These are phyloP conservation scores for Eolophus roseicapilla DNA, from an alignment of 2,113 vertebrate species.

Conservation along the genomic window DNA sequence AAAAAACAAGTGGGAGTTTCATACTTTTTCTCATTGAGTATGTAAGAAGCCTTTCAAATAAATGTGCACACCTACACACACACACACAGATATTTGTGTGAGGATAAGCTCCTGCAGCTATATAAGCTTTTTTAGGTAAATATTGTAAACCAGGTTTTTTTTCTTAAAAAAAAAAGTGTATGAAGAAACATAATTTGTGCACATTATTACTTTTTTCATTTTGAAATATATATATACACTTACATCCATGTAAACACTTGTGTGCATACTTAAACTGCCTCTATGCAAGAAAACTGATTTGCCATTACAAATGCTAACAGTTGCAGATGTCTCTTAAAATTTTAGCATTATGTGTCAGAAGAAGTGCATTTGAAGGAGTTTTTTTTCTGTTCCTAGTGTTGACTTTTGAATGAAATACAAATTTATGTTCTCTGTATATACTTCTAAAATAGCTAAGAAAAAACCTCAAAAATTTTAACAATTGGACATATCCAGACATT, in stretches of 20 bases:
- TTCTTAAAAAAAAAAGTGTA: background rate
- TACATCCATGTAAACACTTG: background rate
- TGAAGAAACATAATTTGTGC: background rate
- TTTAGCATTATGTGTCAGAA: background rate
- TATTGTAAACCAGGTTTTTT: background rate
- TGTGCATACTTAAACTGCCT: background rate
- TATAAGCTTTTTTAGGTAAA: background rate
- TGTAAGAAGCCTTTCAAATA: background rate
- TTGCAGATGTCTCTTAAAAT: background rate
- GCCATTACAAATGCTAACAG: background rate
- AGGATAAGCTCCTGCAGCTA: background rate
- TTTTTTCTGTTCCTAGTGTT: background rate
- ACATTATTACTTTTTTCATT: background rate
- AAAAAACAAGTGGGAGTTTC: background rate
- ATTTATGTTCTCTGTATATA: background rate
- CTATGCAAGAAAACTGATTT: background rate
- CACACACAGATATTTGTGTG: background rate
- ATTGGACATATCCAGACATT: background rate
- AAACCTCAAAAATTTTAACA: background rate
- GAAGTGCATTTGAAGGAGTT: background rate
- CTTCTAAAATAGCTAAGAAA: background rate
- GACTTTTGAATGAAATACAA: background rate
- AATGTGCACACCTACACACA: background rate
- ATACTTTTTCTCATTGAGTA: background rate
- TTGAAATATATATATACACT: background rate